These are phyloP conservation scores for Gari tellinella DNA, from an alignment of 2,888 invertebrate genomes.

Conservation along the genomic window DNA sequence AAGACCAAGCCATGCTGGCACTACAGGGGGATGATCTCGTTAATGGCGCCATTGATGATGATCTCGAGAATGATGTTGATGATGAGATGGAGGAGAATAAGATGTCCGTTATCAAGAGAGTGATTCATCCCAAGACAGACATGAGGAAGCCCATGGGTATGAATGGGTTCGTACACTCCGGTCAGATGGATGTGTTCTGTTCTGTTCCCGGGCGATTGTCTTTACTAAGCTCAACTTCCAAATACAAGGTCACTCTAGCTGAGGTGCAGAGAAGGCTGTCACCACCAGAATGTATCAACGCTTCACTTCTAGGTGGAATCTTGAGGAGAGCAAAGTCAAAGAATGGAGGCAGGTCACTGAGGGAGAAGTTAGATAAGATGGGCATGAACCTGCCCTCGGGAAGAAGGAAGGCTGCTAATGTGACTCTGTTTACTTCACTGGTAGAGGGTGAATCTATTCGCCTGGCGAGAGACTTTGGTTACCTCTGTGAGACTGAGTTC, in stretches of 20 bases:
- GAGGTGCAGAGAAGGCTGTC: conserved; percentile 98
- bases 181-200: conserved; percentile 97
- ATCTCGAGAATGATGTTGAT: conserved; percentile 24
- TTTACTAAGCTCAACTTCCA: conserved; percentile 98
- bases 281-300: conserved; percentile 99
- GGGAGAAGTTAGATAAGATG: conserved; percentile 98
- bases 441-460: conserved; percentile 99
- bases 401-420: conserved; percentile 98
- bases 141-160: conserved; percentile 74
- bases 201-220: conserved; percentile 96
- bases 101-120: conserved; percentile 44
- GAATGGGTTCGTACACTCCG: conserved; percentile 79
- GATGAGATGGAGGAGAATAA: conserved; percentile 36
- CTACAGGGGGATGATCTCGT: conserved; percentile 41
- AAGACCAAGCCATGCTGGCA: conserved; percentile 37
- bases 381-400: conserved; percentile 99
- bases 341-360: conserved; percentile 96
- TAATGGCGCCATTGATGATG: conserved; percentile 31
- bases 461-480: conserved; percentile 98
- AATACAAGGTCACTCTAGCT: conserved; percentile 99
- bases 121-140: conserved; percentile 51
- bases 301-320: conserved; percentile 98
- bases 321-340: conserved; percentile 98
- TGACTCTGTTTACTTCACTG: conserved; percentile 97
- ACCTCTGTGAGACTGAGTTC: conserved; percentile 99